phyloP scores from a whole-genome alignment of 2,797 vertebrate species.

The Enteromius mattozi region DNA sequence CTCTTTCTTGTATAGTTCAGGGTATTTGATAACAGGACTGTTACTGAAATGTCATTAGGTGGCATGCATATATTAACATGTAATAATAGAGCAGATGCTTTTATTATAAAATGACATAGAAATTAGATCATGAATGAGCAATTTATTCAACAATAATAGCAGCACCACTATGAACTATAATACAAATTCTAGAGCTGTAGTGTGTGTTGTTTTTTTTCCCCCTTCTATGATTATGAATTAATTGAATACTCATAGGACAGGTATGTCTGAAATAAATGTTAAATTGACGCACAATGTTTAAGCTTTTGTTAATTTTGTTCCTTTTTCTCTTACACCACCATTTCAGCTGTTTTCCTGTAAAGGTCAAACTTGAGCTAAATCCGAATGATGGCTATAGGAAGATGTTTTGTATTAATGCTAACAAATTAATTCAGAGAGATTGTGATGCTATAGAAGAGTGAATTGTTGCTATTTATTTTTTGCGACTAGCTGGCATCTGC shows the following conservation, averaged over 20 bases:
- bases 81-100: conserved; percentile 13
- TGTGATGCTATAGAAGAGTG: background rate
- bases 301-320: no score
- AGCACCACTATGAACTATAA: background rate
- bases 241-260: background rate
- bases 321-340: background rate
- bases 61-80: conserved; percentile 13
- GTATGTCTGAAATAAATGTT: background rate
- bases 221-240: background rate
- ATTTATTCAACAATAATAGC: background rate
- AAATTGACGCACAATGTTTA: background rate
- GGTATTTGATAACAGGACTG: conserved; percentile 58
- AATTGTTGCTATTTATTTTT: background rate
- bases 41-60: conserved; percentile 10
- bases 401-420: background rate
- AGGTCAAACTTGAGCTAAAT: background rate
- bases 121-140: background rate
- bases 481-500: conserved; percentile 26
- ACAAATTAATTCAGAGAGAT: background rate
- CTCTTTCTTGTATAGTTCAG: background rate
- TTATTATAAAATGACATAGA: background rate
- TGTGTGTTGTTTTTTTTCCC: background rate
- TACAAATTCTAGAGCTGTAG: background rate
- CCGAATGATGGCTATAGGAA: background rate
- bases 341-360: background rate